A percentile compares a stretch with the other conserved stretches of the same genome.
phyloP scores from a whole-genome alignment of 2,797 vertebrate species.

The Okamejei kenojei region DNA sequence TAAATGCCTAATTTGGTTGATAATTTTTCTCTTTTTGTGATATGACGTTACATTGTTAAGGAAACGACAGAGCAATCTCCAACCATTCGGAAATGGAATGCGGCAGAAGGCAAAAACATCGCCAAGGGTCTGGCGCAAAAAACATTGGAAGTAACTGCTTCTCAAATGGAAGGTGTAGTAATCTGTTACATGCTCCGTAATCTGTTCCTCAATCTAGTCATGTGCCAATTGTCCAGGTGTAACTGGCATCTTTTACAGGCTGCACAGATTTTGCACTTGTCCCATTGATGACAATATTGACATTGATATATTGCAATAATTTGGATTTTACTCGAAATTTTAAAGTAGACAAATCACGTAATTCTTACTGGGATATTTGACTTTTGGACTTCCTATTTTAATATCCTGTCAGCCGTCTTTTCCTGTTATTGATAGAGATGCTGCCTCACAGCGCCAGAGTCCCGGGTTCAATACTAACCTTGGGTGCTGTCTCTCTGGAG shows the following conservation, averaged over 20 bases:
- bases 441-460: too few species aligned
- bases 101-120: conserved; percentile 53
- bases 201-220: not conserved
- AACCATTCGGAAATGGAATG: conserved; percentile 47
- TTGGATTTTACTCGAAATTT: not conserved
- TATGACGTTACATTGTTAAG: conserved; percentile 48
- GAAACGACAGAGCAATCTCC: conserved; percentile 42
- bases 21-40: not conserved
- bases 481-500: too few species aligned
- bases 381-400: not conserved
- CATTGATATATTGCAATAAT: not conserved
- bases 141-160: conserved; percentile 50
- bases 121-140: conserved; percentile 53
- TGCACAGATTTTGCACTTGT: not conserved
- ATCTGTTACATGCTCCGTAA: not conserved
- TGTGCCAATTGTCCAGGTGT: not conserved
- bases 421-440: not conserved
- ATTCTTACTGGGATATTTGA: not conserved
- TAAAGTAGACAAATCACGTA: not conserved
- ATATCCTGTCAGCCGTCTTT: not conserved
- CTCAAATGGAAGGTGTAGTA: conserved; percentile 57
- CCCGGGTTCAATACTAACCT: too few species aligned
- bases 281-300: not conserved
- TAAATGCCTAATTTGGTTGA: not conserved
- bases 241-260: not conserved